Evolutionary conservation across 2,888 invertebrate genomes (phyloP).

Genomic region (Drepanosiphum platanoidis): DNA sequence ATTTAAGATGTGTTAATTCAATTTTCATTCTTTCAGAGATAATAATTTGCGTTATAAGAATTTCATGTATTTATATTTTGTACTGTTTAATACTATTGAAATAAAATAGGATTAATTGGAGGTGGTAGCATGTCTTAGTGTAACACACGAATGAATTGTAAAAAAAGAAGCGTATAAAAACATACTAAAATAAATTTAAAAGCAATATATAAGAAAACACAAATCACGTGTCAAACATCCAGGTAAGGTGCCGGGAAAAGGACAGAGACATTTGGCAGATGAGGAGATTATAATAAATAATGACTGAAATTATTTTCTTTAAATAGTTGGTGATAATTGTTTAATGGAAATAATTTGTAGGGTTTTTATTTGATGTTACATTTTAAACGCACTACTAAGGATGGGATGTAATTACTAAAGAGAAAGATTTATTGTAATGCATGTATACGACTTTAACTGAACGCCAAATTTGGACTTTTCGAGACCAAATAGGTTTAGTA

Average conservation of each 20-base stretch:
- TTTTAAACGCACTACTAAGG: not conserved
- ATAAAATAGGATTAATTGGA: no score
- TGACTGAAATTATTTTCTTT: not conserved
- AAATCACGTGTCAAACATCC: not conserved
- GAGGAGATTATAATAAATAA: not conserved
- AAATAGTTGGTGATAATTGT: not conserved
- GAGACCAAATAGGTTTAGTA: not conserved
- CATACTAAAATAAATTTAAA: no score
- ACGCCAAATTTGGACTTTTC: not conserved
- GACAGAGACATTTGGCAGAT: not conserved
- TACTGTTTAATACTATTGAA: no score
- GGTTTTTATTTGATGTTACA: not conserved
- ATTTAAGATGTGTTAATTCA: no score
- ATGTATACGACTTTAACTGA: not conserved
- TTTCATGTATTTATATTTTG: no score
- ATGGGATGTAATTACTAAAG: not conserved
- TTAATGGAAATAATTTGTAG: not conserved
- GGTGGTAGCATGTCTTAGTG: no score
- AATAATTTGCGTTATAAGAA: no score
- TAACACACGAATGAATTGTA: no score
- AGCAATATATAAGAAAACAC: no score
- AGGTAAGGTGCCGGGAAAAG: not conserved
- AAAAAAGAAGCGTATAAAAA: no score
- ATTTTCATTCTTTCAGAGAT: no score
- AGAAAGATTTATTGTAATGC: not conserved